A percentile compares a stretch with the other conserved stretches of the same genome.
Evolutionary conservation across 2,113 vertebrate genomes (phyloP).

Genomic region (Malurus melanocephalus): DNA sequence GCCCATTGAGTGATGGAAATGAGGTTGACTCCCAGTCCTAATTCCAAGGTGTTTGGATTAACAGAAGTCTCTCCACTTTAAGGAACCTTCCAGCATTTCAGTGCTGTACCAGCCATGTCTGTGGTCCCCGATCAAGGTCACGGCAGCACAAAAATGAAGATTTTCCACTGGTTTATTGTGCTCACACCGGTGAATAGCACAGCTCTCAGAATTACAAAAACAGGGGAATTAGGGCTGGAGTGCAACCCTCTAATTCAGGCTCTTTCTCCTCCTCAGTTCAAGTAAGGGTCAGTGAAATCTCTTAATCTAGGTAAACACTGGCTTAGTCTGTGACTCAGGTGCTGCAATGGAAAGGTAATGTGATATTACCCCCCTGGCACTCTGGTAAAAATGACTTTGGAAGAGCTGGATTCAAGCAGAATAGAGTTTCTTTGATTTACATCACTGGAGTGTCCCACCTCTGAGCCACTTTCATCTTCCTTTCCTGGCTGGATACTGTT

Average conservation of each 20-base stretch:
- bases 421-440: neutral
- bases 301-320: neutral
- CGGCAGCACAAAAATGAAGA: neutral
- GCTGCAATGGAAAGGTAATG: neutral
- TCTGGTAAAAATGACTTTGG: neutral
- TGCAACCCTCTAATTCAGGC: neutral
- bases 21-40: neutral
- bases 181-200: neutral
- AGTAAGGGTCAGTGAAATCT: neutral
- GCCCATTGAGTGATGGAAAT: neutral
- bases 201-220: neutral
- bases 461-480: neutral
- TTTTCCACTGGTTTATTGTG: neutral
- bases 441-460: neutral
- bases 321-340: neutral
- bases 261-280: neutral
- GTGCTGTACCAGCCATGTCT: neutral
- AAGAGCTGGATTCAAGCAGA: slow-evolving; percentile 3
- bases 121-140: neutral
- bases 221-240: neutral
- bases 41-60: neutral
- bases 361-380: neutral
- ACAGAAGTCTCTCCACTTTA: neutral
- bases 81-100: neutral
- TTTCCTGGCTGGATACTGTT: neutral